Conservation (phyloP, 2,113 vertebrate genomes). For the Pimephales promelas region DNA sequence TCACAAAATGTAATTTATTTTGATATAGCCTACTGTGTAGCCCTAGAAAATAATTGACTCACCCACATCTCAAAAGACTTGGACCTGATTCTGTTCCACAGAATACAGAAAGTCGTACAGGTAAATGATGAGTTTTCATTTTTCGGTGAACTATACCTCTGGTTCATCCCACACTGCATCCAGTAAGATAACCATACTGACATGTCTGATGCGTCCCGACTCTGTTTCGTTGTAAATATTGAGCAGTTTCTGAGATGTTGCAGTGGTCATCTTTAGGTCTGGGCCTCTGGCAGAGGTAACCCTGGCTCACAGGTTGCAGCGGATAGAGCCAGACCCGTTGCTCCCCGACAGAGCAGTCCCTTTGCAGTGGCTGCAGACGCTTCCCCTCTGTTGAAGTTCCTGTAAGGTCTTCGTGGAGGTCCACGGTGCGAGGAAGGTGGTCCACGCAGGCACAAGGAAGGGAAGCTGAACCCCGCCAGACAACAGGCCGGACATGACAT, state of each 20-base stretch:
- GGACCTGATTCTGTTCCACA: background rate
- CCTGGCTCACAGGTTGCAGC: constrained; percentile 75
- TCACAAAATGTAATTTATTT: no score
- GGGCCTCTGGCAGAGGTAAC: constrained; percentile 84
- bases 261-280: constrained; percentile 73
- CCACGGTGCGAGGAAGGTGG: constrained; percentile 64
- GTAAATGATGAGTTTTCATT: background rate
- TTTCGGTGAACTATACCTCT: constrained; percentile 10
- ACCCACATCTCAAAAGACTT: no score
- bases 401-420: constrained; percentile 77
- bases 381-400: constrained; percentile 83
- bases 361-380: constrained; percentile 66
- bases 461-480: constrained; percentile 81
- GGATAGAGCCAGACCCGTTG: constrained; percentile 63
- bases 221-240: background rate
- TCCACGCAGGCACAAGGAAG: constrained; percentile 83
- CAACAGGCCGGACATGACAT: constrained; percentile 89
- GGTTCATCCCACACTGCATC: background rate
- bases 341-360: constrained; percentile 77
- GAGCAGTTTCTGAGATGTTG: background rate
- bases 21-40: no score
- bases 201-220: background rate
- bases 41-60: no score
- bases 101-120: background rate
- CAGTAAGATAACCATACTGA: background rate